These are phyloP conservation scores for Montipora capricornis DNA, from an alignment of 64 coral and sea anemone genomes.

Conservation along the genomic window DNA sequence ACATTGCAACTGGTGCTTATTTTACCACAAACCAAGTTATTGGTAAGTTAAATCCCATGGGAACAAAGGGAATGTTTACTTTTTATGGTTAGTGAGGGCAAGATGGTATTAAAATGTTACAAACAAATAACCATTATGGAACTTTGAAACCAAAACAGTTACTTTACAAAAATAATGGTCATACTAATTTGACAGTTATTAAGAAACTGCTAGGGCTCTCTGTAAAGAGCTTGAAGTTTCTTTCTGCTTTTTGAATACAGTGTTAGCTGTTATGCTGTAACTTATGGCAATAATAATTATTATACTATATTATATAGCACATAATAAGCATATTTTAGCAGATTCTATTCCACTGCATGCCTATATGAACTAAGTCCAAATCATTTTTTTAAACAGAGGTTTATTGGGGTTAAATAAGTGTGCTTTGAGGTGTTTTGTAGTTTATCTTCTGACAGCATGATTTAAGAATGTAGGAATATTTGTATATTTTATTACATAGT, in stretches of 20 bases:
- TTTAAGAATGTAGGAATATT: slow-evolving; percentile 9
- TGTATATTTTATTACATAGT: slow-evolving; percentile 35
- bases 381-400: slow-evolving; percentile 29
- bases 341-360: slow-evolving; percentile 1
- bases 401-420: neutral
- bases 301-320: slow-evolving; percentile 6
- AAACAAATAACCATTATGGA: neutral
- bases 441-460: neutral
- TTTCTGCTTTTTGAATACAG: neutral
- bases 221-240: neutral
- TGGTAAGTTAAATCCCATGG: neutral
- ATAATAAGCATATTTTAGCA: neutral
- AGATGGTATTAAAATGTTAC: neutral
- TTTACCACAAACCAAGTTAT: neutral
- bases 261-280: neutral
- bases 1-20: neutral
- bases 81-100: neutral
- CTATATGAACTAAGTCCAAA: neutral
- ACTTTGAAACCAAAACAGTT: neutral
- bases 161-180: neutral
- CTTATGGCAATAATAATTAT: too few species aligned
- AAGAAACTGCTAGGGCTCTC: neutral
- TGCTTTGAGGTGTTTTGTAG: slow-evolving; percentile 32
- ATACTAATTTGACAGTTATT: neutral
- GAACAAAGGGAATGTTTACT: neutral